Percentiles rank a stretch among this genome's conserved stretches.
phyloP scores from a whole-genome alignment of 2,888 invertebrate species.

The Eudasyphora cyanicolor region DNA sequence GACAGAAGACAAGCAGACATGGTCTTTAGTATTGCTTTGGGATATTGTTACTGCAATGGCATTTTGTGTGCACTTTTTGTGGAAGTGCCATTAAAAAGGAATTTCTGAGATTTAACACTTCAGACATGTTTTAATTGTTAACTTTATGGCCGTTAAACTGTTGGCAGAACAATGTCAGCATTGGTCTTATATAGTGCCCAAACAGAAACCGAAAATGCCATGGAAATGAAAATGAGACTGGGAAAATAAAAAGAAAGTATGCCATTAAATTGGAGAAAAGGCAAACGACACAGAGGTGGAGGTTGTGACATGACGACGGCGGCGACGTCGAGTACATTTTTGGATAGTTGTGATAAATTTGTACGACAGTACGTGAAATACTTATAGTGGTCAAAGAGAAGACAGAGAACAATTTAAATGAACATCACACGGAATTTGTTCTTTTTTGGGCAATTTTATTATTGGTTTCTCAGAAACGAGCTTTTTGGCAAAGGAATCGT shows the following conservation, averaged over 20 bases:
- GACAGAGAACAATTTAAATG: too few relatives aligned
- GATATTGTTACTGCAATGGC: background rate
- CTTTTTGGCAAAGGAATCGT: too few relatives aligned
- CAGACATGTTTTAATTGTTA: conserved; percentile 22
- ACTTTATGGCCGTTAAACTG: conserved; percentile 14
- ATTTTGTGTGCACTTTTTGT: conserved; percentile 4
- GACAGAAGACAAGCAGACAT: background rate
- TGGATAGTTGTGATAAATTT: too few relatives aligned
- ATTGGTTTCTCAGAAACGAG: too few relatives aligned
- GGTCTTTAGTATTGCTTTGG: background rate
- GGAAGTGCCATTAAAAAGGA: conserved; percentile 4
- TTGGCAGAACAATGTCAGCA: background rate
- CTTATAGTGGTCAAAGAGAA: too few relatives aligned
- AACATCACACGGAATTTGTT: too few relatives aligned
- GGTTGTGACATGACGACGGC: too few relatives aligned
- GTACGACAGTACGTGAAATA: too few relatives aligned
- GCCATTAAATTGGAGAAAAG: background rate
- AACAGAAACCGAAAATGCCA: background rate
- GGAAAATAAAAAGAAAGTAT: background rate
- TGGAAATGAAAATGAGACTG: too few relatives aligned
- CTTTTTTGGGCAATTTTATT: too few relatives aligned
- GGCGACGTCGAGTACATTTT: too few relatives aligned
- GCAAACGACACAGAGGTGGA: too few relatives aligned
- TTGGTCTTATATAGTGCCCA: background rate
- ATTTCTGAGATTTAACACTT: conserved; percentile 22